phyloP scores from a whole-genome alignment of 1,140 invertebrate genomes.

The Sitophilus oryzae region DNA sequence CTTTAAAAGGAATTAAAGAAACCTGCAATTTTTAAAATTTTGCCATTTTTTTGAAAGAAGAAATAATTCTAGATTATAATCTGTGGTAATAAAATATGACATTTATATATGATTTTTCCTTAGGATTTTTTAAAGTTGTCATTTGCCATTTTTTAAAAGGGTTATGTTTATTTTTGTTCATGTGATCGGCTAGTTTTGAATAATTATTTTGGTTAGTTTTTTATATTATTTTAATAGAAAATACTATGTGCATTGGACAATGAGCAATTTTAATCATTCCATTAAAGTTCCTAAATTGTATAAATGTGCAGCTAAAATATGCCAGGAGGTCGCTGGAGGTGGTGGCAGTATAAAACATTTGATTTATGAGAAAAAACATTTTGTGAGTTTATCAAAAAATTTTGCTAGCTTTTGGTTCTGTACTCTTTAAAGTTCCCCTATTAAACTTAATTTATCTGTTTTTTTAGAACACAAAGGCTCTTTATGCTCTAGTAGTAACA shows the following conservation, averaged over 20 bases:
- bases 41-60: too few relatives aligned
- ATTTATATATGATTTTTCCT: too few relatives aligned
- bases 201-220: background rate
- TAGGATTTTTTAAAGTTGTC: too few relatives aligned
- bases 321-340: slow-evolving; percentile 59
- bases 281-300: slow-evolving; percentile 72
- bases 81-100: too few relatives aligned
- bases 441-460: slow-evolving; percentile 21
- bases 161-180: too few relatives aligned
- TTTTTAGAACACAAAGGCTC: slow-evolving; percentile 62
- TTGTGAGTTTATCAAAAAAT: slow-evolving; percentile 37
- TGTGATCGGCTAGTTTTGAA: too few relatives aligned
- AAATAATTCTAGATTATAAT: too few relatives aligned
- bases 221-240: background rate
- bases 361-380: slow-evolving; percentile 54
- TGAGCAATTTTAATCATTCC: slow-evolving; percentile 56
- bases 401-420: background rate
- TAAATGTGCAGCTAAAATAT: slow-evolving; percentile 61
- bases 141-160: too few relatives aligned
- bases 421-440: background rate
- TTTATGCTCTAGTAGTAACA: slow-evolving; percentile 67
- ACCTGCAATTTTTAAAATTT: too few relatives aligned
- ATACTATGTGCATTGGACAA: background rate
- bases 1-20: too few relatives aligned
- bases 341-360: slow-evolving; percentile 66